Percentiles rank a stretch among this genome's conserved stretches.
These are phyloP conservation scores for Limnephilus rhombicus DNA, from an alignment of 2,888 invertebrate species.

Conservation along the genomic window DNA sequence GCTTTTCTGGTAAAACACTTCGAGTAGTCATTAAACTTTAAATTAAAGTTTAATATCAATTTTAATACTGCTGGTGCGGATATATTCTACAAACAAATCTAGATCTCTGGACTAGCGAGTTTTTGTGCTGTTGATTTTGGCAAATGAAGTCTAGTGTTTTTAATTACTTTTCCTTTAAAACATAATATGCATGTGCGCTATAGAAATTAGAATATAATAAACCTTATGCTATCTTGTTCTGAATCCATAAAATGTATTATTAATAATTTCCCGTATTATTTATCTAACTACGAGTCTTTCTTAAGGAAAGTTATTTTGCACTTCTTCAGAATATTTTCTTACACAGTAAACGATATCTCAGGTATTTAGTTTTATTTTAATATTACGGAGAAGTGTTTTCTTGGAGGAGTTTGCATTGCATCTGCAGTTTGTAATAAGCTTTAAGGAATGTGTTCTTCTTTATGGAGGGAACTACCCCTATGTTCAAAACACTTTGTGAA, in stretches of 20 bases:
- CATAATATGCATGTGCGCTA: background rate
- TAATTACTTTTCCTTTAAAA: background rate
- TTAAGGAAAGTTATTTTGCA: background rate
- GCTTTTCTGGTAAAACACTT: background rate
- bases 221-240: background rate
- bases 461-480: background rate
- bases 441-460: background rate
- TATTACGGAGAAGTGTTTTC: background rate
- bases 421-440: slow-evolving; percentile 1
- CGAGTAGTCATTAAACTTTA: background rate
- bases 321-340: background rate
- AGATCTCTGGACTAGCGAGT: background rate
- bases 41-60: background rate
- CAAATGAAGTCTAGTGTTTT: no score
- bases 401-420: background rate
- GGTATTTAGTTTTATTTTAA: background rate
- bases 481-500: background rate
- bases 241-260: background rate
- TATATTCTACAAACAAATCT: background rate
- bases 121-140: background rate
- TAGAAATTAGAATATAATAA: background rate
- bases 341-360: background rate
- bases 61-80: background rate
- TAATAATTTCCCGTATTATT: background rate
- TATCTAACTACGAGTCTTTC: background rate